Evolutionary conservation across 2,888 invertebrate genomes (phyloP).

Genomic region (Drosophila anceps): DNA sequence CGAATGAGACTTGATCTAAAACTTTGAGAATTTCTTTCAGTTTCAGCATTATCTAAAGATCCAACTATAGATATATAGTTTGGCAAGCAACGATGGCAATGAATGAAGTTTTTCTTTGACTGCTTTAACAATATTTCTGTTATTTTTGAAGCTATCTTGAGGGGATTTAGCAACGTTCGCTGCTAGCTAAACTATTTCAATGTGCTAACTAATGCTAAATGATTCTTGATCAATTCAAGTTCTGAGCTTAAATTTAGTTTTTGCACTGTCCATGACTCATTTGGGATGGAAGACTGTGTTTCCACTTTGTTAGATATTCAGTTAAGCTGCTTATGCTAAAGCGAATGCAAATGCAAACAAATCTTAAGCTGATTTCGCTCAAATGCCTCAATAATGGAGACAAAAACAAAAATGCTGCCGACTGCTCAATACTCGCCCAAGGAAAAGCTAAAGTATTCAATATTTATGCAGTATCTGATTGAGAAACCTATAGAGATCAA

Average conservation of each 20-base stretch:
- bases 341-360: conserved; percentile 5
- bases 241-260: neutral
- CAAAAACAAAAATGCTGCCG: too few species aligned
- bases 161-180: neutral
- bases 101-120: neutral
- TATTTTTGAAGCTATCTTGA: neutral
- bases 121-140: neutral
- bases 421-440: neutral
- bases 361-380: neutral
- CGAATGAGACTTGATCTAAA: too few species aligned
- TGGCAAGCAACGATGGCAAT: neutral
- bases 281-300: neutral
- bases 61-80: neutral
- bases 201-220: conserved; percentile 1
- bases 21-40: too few species aligned
- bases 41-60: too few species aligned
- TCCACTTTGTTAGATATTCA: conserved; percentile 4
- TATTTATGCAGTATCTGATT: neutral
- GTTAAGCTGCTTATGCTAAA: neutral
- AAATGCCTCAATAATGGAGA: neutral
- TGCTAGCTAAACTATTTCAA: neutral
- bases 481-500: neutral
- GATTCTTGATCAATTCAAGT: neutral
- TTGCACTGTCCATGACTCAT: neutral
- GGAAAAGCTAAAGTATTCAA: neutral